A percentile compares a stretch with the other conserved stretches of the same genome.
These are phyloP conservation scores for Drosophila bocki DNA, from an alignment of 1,140 invertebrate genomes.

Conservation along the genomic window DNA sequence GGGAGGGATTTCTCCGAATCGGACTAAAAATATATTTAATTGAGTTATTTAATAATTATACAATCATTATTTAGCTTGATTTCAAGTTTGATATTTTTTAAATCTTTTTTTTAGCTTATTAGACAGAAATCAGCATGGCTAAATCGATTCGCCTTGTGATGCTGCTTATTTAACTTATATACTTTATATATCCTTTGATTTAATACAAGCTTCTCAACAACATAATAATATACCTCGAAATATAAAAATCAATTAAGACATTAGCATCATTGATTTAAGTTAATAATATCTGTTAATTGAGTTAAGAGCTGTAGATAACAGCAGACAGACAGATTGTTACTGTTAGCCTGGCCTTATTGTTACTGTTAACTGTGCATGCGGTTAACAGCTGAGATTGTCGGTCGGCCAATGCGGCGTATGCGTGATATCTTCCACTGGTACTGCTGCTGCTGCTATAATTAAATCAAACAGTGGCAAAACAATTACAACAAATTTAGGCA, in stretches of 20 bases:
- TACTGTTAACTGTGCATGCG: slow-evolving; percentile 47
- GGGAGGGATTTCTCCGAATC: slow-evolving; percentile 14
- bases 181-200: too few species aligned
- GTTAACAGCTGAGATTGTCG: slow-evolving; percentile 51
- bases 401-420: slow-evolving; percentile 45
- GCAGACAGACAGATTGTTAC: background rate
- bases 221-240: too few species aligned
- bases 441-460: slow-evolving; percentile 44
- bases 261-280: background rate
- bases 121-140: background rate
- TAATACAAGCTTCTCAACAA: background rate
- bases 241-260: background rate
- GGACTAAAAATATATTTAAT: background rate
- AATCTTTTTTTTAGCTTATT: background rate
- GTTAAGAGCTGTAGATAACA: background rate
- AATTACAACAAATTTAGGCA: slow-evolving; percentile 62
- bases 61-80: background rate
- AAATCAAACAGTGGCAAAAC: slow-evolving; percentile 43
- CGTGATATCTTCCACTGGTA: slow-evolving; percentile 29
- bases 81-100: background rate
- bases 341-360: slow-evolving; percentile 13
- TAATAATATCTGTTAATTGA: slow-evolving; percentile 16
- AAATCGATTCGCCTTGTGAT: background rate
- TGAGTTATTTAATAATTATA: background rate
- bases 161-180: background rate